Evolutionary conservation across 1,140 invertebrate species (phyloP), one percentile per base, ranked within the genome.

Genomic region (Atta colombica): DNA sequence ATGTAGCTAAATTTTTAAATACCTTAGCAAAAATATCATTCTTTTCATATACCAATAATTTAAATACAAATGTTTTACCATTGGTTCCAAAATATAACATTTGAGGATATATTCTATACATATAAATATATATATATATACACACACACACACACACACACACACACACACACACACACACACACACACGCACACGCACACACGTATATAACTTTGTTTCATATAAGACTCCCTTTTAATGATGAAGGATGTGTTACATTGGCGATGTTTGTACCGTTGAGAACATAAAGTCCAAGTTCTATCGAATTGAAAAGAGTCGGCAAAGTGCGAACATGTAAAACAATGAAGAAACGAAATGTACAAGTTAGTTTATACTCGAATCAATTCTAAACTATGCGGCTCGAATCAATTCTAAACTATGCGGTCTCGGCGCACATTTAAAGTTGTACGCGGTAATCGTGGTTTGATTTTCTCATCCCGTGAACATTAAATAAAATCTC

Each of bases 71-170:
- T 60, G 31, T 60, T 84, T 74, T 18, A 84, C 4, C 60, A 28
- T 75, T 84, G n/a, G 25, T 84, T 84, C 53, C 35, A 4, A 84
- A 61, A 63, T 35, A 55, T 58, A 60, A 28, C 25, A 2, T 28
- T 25, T 65, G 81, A 53, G 31, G 65, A 82, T 85, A 72, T 81
- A 87, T 87, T 81, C 28, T 82, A 66, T 53, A 77, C 45, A 63
- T 21, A 21, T 21, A 21, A 21, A 21, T 21, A 21, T 21, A 21
- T 21, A 49, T 58, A 82, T 60, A 81, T 60, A n/a, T n/a, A n/a
- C n/a, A n/a, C n/a, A 71, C 10, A 21, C 21, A 21, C 21, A 21
- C 21, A 21, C 21, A 21, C 21, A 21, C 21, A 21, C 21, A 21
- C 21, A 21, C 21, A 21, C 21, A 21, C 21, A 21, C 21, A 21